A percentile compares a stretch with the other conserved stretches of the same genome.
These are phyloP conservation scores for Leptoclinus maculatus DNA, from an alignment of 2,797 vertebrate genomes.

Conservation along the genomic window DNA sequence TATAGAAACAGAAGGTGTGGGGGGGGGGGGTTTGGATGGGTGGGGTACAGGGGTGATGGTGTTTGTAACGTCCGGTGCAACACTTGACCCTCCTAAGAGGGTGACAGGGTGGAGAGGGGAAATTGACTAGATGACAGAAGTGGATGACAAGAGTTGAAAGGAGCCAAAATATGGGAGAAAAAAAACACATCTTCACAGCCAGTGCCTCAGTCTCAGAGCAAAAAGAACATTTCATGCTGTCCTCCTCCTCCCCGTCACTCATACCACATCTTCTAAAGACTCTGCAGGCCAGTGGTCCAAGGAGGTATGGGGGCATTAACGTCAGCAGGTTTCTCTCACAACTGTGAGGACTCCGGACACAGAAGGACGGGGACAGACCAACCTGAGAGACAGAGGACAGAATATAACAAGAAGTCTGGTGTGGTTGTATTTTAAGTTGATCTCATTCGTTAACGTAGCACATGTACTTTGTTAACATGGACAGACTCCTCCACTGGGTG, in stretches of 20 bases:
- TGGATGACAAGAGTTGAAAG: slow-evolving; percentile 55
- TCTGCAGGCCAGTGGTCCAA: slow-evolving; percentile 62
- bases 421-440: background rate
- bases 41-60: slow-evolving; percentile 46
- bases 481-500: slow-evolving; percentile 42
- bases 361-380: slow-evolving; percentile 60
- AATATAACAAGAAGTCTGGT: background rate
- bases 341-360: slow-evolving; percentile 62
- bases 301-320: slow-evolving; percentile 53
- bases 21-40: slow-evolving; percentile 13
- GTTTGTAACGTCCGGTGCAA: slow-evolving; percentile 62
- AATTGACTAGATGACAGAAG: slow-evolving; percentile 32
- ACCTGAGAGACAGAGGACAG: slow-evolving; percentile 53
- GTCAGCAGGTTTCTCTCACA: slow-evolving; percentile 72
- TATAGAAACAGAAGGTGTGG: slow-evolving; percentile 62
- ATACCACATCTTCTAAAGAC: slow-evolving; percentile 57
- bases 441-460: background rate
- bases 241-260: slow-evolving; percentile 62
- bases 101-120: slow-evolving; percentile 24
- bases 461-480: slow-evolving; percentile 16
- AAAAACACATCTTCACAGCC: slow-evolving; percentile 66
- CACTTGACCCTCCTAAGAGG: slow-evolving; percentile 45
- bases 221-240: slow-evolving; percentile 70
- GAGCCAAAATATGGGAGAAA: slow-evolving; percentile 44
- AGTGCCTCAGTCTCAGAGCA: slow-evolving; percentile 72